phyloP scores from a whole-genome alignment of 1,140 invertebrate species.

The Aphidius gifuensis region DNA sequence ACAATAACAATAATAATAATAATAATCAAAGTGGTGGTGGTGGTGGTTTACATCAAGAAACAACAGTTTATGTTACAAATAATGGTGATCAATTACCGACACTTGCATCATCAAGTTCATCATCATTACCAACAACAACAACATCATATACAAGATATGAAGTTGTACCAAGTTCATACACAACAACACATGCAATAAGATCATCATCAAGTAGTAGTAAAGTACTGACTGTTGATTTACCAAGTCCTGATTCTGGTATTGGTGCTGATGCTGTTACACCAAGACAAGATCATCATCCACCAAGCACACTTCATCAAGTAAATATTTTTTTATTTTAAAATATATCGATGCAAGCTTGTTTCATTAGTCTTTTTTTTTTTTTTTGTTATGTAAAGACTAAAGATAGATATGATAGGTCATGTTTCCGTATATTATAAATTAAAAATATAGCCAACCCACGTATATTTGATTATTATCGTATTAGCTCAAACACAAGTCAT shows the following conservation, averaged over 20 bases:
- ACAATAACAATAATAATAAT: too few relatives aligned
- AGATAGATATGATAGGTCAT: neutral
- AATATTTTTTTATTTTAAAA: conserved; percentile 46
- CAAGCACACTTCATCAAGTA: conserved; percentile 72
- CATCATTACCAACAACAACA: conserved; percentile 47
- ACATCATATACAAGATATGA: conserved; percentile 53
- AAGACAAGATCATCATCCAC: conserved; percentile 73
- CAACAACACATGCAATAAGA: conserved; percentile 50
- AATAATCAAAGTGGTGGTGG: conserved; percentile 38
- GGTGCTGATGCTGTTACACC: conserved; percentile 88
- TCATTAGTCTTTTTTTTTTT: conserved; percentile 15
- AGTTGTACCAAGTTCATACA: conserved; percentile 51
- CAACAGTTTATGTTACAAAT: conserved; percentile 46
- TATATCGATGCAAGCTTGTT: too few relatives aligned
- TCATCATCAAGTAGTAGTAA: conserved; percentile 61
- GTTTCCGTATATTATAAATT: conserved; percentile 2
- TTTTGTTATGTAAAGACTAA: neutral
- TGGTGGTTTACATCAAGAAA: conserved; percentile 47
- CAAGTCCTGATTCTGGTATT: conserved; percentile 88
- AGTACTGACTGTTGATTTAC: conserved; percentile 84
- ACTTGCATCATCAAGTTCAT: conserved; percentile 51
- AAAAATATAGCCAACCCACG: conserved; percentile 10
- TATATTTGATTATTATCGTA: neutral
- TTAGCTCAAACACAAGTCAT: too few relatives aligned
- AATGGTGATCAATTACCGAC: conserved; percentile 44